phyloP scores from a whole-genome alignment of 1,140 invertebrate genomes.

The Drosophila oshimai region DNA sequence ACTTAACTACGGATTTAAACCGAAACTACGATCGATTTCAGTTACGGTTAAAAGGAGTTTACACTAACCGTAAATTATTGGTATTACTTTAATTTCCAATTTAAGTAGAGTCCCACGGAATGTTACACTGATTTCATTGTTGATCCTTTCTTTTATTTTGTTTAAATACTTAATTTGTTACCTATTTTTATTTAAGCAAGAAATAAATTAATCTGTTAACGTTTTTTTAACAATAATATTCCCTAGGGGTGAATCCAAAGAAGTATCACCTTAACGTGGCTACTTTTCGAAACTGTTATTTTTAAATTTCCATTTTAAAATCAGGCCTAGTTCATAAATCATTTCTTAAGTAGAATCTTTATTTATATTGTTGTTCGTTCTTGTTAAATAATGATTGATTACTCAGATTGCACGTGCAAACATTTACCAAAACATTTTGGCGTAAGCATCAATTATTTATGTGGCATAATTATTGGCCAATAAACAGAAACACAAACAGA shows the following conservation, averaged over 20 bases:
- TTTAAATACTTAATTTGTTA: too few species aligned
- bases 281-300: too few species aligned
- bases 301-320: too few species aligned
- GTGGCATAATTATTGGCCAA: constrained; percentile 57
- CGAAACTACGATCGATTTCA: not conserved
- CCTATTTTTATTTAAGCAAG: too few species aligned
- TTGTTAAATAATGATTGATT: not conserved
- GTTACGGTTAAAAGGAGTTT: not conserved
- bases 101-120: not conserved
- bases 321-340: too few species aligned
- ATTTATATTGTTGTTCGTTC: not conserved
- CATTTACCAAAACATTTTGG: not conserved
- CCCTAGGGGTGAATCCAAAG: too few species aligned
- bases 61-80: not conserved
- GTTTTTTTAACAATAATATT: too few species aligned
- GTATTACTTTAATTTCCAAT: not conserved
- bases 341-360: too few species aligned
- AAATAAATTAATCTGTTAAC: too few species aligned
- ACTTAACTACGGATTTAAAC: not conserved
- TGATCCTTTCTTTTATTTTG: too few species aligned
- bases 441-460: constrained; percentile 43
- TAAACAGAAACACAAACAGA: constrained; percentile 20
- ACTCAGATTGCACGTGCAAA: constrained; percentile 17
- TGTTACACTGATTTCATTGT: constrained; percentile 4
- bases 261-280: too few species aligned